Base-by-base conservation (phyloP, 2,888 invertebrate genomes). In the Dysmachus trigonus region DNA sequence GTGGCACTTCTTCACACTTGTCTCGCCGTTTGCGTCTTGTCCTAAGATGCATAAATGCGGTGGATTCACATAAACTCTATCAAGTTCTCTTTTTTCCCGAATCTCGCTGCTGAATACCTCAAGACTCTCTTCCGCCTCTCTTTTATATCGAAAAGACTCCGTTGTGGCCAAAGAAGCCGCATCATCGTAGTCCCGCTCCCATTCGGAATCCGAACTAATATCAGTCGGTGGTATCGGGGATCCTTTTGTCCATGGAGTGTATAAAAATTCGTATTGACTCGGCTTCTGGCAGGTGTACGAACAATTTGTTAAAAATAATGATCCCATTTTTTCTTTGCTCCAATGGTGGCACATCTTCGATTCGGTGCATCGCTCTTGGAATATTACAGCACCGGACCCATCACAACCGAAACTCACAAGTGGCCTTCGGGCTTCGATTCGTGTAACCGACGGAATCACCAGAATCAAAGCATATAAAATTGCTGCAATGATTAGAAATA, bases 351-450 rank as follows among this genome's bases (percentile, higher is more conserved):
- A 96, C 2, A 93, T 93, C 90, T 93, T 93, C 86, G 94, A 94
- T 88, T 94, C 94, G 30, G 94, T 93, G 91, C 96, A 96, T 76
- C 95, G 94, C 90, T 96, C 95, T 91, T 96, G 96, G 90, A 95
- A 94, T 76, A 97, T 94, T 77, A 94, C 93, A 0, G 95, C 96
- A 41, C 96, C 96, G 86, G 93, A 92, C 38, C 93, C 93, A 90
- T 96, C 94, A 91, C 96, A 97, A 89, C 94, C 94, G 90, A 97
- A 96, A 89, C 94, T 93, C 2, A 96, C 95, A 62, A 93, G 92
- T 2, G 95, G 95, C 87, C 91, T 87, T 84, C 89, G 88, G 87
- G 94, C 93, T 89, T 94, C 93, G 89, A 93, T 92, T 87, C 95
- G 93, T 88, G 94, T 93, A 81, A 95, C 94, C 62, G 93, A 93